A percentile compares a stretch with the other conserved stretches of the same genome.
phyloP scores from a whole-genome alignment of 2,797 vertebrate species.

The Macropus fuliginosus region DNA sequence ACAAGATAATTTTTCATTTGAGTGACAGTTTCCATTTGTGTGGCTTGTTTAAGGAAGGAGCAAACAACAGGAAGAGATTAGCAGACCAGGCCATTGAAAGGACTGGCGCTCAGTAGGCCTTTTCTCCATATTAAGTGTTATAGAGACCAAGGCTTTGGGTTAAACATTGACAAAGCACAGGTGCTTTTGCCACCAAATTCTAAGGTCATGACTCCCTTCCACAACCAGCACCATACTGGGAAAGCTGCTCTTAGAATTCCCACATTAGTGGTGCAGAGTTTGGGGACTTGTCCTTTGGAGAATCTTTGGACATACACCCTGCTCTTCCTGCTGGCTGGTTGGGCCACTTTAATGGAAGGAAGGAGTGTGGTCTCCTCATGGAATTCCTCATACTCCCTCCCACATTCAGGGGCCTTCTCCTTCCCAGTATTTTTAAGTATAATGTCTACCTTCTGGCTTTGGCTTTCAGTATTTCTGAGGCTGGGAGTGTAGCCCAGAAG shows the following conservation, averaged over 20 bases:
- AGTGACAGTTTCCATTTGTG: not conserved
- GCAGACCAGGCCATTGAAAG: not conserved
- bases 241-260: not conserved
- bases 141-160: not conserved
- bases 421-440: slow-evolving; percentile 19
- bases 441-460: slow-evolving; percentile 23
- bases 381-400: not conserved
- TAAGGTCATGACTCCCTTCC: not conserved
- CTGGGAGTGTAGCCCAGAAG: slow-evolving; percentile 14
- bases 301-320: not conserved
- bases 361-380: not conserved
- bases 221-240: not conserved
- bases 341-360: not conserved
- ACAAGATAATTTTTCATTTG: not conserved
- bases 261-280: not conserved
- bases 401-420: not conserved
- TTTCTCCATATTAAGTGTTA: not conserved
- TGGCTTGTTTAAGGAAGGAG: not conserved
- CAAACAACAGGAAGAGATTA: not conserved
- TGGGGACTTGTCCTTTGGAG: not conserved
- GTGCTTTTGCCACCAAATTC: not conserved
- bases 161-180: not conserved
- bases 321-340: not conserved
- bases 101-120: not conserved
- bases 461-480: slow-evolving; percentile 17